Evolutionary conservation across 2,797 vertebrate genomes (phyloP).

Genomic region (Ciconia nigra): DNA sequence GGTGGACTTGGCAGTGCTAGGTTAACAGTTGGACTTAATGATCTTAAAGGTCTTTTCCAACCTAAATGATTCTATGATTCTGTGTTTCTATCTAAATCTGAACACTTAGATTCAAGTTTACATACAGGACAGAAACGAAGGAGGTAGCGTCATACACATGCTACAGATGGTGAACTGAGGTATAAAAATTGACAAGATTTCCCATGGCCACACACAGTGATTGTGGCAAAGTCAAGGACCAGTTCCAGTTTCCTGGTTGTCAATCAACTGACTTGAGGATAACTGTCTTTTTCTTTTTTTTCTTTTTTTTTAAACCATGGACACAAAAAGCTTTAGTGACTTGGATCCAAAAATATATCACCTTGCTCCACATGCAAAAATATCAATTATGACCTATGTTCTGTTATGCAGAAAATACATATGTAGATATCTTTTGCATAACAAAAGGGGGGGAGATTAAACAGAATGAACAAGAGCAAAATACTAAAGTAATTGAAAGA

Average conservation of each 20-base stretch:
- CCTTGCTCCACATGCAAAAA: neutral
- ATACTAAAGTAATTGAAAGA: neutral
- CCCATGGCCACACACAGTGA: neutral
- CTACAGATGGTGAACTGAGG: neutral
- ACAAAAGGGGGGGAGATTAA: neutral
- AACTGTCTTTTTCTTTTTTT: fast-evolving
- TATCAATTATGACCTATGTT: neutral
- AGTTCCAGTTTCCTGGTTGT: neutral
- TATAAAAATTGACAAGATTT: neutral
- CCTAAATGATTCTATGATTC: too few species aligned
- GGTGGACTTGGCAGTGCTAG: too few species aligned
- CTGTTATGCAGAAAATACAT: neutral
- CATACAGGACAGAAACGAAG: neutral
- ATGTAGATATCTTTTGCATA: neutral
- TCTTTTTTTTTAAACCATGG: neutral
- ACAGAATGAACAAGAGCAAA: neutral
- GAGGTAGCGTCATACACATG: neutral
- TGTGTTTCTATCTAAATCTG: neutral
- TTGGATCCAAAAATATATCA: neutral
- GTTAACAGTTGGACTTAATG: too few species aligned
- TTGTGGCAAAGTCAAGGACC: neutral
- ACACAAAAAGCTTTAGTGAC: neutral
- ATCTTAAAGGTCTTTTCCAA: too few species aligned
- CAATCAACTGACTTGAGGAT: neutral
- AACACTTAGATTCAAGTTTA: neutral